phyloP scores from a whole-genome alignment of 1,140 invertebrate genomes.

The Zaprionus tsacasi region DNA sequence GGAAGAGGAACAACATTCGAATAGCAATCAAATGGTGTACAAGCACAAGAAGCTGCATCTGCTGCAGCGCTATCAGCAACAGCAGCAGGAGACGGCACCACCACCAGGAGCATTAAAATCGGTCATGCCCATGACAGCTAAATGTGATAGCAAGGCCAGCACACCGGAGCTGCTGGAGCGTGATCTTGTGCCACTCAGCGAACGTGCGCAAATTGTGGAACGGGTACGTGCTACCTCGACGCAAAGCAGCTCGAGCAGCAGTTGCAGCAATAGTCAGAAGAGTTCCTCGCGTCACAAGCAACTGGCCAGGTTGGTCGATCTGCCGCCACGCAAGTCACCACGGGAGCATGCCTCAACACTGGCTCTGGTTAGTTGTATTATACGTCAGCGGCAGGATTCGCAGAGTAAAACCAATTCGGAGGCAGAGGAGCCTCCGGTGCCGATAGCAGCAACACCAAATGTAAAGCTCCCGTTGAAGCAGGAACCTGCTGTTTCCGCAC shows the following conservation, averaged over 20 bases:
- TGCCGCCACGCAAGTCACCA: conserved; percentile 92
- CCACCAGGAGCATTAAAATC: conserved; percentile 45
- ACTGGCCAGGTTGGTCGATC: conserved; percentile 83
- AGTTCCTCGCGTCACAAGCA: conserved; percentile 72
- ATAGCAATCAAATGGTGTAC: conserved; percentile 49
- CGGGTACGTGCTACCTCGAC: conserved; percentile 64
- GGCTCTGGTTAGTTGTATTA: conserved; percentile 90
- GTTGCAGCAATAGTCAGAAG: conserved; percentile 63
- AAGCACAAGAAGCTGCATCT: conserved; percentile 78
- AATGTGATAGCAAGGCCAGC: conserved; percentile 81
- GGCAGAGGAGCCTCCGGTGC: conserved; percentile 58
- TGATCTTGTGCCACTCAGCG: conserved; percentile 61
- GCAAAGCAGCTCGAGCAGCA: conserved; percentile 57
- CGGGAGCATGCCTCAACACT: conserved; percentile 93
- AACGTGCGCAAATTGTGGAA: conserved; percentile 57
- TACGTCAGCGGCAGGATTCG: conserved; percentile 85
- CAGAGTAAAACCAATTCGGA: conserved; percentile 79
- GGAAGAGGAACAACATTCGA: conserved; percentile 25
- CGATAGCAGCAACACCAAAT: conserved; percentile 1
- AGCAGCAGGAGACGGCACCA: conserved; percentile 33
- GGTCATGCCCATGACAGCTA: conserved; percentile 46
- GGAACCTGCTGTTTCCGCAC: conserved; percentile 24
- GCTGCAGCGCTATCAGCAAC: conserved; percentile 75
- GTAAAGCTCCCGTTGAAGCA: conserved; percentile 55
- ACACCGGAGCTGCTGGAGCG: conserved; percentile 70